Evolutionary conservation across 2,888 invertebrate species (phyloP).

Genomic region (Cremastinae sp.): DNA sequence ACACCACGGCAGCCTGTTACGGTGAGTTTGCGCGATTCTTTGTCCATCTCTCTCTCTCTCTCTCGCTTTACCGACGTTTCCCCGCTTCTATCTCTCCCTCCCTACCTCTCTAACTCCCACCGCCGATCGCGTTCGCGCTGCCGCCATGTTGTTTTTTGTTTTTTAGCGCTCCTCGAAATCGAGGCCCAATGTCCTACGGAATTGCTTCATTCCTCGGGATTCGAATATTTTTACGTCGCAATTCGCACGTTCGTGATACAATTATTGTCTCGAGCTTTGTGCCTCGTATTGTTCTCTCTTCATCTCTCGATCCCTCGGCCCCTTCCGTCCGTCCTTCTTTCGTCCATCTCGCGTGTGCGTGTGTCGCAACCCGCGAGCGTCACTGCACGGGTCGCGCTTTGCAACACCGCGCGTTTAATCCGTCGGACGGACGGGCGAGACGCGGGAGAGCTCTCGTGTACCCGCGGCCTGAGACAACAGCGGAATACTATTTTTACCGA

Average conservation of each 20-base stretch:
- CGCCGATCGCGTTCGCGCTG: background rate
- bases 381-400: slow-evolving; percentile 24
- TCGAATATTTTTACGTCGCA: slow-evolving; percentile 26
- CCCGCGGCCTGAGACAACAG: slow-evolving; percentile 57
- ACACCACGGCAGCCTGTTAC: slow-evolving; percentile 78
- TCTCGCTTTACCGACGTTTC: background rate
- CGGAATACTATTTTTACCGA: slow-evolving; percentile 61
- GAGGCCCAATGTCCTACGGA: background rate
- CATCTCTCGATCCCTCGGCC: slow-evolving; percentile 4
- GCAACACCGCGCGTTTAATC: slow-evolving; percentile 42
- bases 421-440: slow-evolving; percentile 12
- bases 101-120: background rate
- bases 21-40: slow-evolving; percentile 70
- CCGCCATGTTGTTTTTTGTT: background rate
- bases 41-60: slow-evolving; percentile 31
- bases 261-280: slow-evolving; percentile 23
- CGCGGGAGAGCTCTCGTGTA: slow-evolving; percentile 22
- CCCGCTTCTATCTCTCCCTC: slow-evolving; percentile 32
- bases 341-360: slow-evolving; percentile 27
- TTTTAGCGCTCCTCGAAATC: background rate
- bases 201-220: slow-evolving; percentile 7
- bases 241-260: slow-evolving; percentile 28
- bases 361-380: slow-evolving; percentile 54
- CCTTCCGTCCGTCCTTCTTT: background rate
- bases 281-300: slow-evolving; percentile 14